Evolutionary conservation across 2,113 vertebrate genomes (phyloP).

Genomic region (Craseonycteris thonglongyai): DNA sequence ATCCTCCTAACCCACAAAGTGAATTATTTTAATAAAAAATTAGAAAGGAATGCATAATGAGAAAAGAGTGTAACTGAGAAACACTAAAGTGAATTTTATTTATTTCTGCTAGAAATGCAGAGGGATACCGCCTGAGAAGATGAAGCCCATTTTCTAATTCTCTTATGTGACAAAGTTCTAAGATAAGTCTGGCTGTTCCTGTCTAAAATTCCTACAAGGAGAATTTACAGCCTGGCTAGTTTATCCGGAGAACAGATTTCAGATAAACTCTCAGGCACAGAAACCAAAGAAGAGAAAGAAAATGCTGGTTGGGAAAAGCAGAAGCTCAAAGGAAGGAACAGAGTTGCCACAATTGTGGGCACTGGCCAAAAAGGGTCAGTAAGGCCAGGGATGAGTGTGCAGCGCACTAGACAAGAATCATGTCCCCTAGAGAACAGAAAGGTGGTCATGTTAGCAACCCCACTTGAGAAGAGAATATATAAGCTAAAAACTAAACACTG

Average conservation of each 20-base stretch:
- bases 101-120: constrained; percentile 1
- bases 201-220: constrained; percentile 29
- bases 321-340: not conserved
- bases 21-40: not conserved
- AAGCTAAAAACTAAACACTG: not conserved
- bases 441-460: rapidly evolving
- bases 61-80: not conserved
- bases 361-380: not conserved
- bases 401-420: not conserved
- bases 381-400: not conserved
- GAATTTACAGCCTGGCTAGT: constrained; percentile 32
- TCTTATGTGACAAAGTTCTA: constrained; percentile 1
- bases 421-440: not conserved
- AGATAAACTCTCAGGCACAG: constrained; percentile 30
- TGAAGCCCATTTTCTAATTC: constrained; percentile 31
- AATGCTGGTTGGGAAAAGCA: not conserved
- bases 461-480: not conserved
- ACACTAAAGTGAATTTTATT: not conserved
- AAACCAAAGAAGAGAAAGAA: not conserved
- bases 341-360: too few relatives aligned
- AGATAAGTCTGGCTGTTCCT: constrained; percentile 32
- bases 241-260: constrained; percentile 48
- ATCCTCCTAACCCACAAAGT: not conserved
- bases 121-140: not conserved
- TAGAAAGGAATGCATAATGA: not conserved